A percentile compares a stretch with the other conserved stretches of the same genome.
phyloP scores from a whole-genome alignment of 2,113 vertebrate genomes.

The Dasyurus viverrinus region DNA sequence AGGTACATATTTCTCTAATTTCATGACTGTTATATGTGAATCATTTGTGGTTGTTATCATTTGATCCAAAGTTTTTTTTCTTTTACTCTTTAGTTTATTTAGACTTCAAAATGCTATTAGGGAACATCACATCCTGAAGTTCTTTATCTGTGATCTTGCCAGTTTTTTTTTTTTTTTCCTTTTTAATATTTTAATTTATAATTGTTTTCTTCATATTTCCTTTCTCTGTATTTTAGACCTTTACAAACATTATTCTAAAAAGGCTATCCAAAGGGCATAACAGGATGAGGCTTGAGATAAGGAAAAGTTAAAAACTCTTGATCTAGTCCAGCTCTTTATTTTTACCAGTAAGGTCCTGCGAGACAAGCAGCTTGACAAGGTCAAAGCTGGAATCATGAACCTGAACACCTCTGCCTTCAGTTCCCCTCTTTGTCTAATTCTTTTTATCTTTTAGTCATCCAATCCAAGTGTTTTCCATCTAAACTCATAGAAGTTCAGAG shows the following conservation, averaged over 20 bases:
- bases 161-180: neutral
- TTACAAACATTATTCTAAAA: neutral
- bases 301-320: neutral
- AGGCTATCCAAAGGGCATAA: neutral
- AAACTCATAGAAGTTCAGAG: too few species aligned
- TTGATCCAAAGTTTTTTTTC: neutral
- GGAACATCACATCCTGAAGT: neutral
- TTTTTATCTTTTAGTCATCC: too few species aligned
- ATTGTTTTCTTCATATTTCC: neutral
- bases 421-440: too few species aligned
- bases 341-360: too few species aligned
- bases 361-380: too few species aligned
- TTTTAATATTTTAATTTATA: neutral
- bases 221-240: neutral
- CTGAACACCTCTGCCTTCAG: too few species aligned
- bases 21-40: neutral
- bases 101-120: neutral
- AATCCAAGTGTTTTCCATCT: too few species aligned
- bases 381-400: too few species aligned
- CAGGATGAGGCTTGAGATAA: neutral
- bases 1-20: neutral
- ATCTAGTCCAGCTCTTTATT: neutral
- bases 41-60: neutral
- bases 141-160: neutral
- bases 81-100: neutral